Evolutionary conservation across 2,888 invertebrate genomes (phyloP).

Genomic region (Rhodophaea formosa): DNA sequence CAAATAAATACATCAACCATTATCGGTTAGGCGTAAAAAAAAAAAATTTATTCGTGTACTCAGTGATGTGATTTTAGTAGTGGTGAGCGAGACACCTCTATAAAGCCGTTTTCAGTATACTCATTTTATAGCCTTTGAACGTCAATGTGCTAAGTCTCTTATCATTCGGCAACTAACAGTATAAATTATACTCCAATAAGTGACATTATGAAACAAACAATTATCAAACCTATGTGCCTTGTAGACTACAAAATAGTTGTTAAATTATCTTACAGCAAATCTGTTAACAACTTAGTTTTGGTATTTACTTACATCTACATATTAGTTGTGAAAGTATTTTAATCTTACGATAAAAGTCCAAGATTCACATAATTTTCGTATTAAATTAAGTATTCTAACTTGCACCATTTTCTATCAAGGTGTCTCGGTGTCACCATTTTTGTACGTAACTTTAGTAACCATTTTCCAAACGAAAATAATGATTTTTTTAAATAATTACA

Average conservation of each 20-base stretch:
- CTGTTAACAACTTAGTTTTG: constrained; percentile 47
- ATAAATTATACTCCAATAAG: constrained; percentile 11
- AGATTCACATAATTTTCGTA: constrained; percentile 7
- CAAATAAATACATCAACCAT: too few relatives aligned
- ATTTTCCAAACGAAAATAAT: not conserved
- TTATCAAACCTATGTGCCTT: constrained; percentile 27
- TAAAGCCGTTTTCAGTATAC: not conserved
- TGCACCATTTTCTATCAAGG: constrained; percentile 16
- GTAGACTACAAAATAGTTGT: constrained; percentile 29
- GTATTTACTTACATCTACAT: constrained; percentile 36
- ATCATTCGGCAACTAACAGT: constrained; percentile 13
- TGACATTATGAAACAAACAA: constrained; percentile 20
- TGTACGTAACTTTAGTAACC: constrained; percentile 5
- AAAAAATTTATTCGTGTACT: too few relatives aligned
- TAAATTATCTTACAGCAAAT: constrained; percentile 27
- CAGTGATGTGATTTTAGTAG: too few relatives aligned
- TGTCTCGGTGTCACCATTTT: constrained; percentile 5
- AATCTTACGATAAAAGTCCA: constrained; percentile 13
- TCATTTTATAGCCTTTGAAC: not conserved
- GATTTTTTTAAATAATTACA: not conserved
- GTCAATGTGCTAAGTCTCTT: not conserved
- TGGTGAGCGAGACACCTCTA: too few relatives aligned
- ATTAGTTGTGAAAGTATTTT: constrained; percentile 33
- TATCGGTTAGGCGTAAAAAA: too few relatives aligned
- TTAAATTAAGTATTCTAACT: constrained; percentile 9